Conservation (phyloP, 1,140 invertebrate species). For the Ephestia elutella region DNA sequence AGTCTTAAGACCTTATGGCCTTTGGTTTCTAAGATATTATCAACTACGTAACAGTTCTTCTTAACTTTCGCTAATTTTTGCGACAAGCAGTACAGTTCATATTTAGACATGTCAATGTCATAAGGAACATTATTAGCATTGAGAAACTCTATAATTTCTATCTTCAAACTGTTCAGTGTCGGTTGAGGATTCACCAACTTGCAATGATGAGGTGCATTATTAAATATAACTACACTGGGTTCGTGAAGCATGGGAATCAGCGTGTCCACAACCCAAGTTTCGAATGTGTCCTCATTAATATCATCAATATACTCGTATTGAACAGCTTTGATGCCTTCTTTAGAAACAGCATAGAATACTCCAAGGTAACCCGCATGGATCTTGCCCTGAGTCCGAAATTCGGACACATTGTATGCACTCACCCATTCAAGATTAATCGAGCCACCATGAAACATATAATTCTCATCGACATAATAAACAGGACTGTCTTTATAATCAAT, state of each 20-base stretch:
- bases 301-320: neutral
- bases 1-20: conserved; percentile 25
- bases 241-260: conserved; percentile 12
- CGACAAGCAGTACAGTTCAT: conserved; percentile 23
- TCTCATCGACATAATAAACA: conserved; percentile 1
- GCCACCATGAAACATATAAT: neutral
- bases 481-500: neutral
- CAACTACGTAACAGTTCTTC: conserved; percentile 23
- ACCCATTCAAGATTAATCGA: neutral
- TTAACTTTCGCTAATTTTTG: conserved; percentile 26
- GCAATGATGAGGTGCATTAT: conserved; percentile 21
- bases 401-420: neutral
- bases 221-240: conserved; percentile 28
- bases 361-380: neutral
- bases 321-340: conserved; percentile 3
- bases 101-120: conserved; percentile 24
- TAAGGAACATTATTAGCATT: conserved; percentile 24
- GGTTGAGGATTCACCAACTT: conserved; percentile 13
- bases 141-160: conserved; percentile 34
- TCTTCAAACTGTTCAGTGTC: conserved; percentile 24
- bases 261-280: conserved; percentile 17
- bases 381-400: neutral
- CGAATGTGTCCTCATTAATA: conserved; percentile 15
- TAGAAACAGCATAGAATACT: conserved; percentile 22
- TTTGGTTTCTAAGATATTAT: conserved; percentile 20